Percentiles rank a stretch among this genome's conserved stretches.
phyloP scores from a whole-genome alignment of 2,888 invertebrate genomes.

The Rhogogaster chlorosoma region DNA sequence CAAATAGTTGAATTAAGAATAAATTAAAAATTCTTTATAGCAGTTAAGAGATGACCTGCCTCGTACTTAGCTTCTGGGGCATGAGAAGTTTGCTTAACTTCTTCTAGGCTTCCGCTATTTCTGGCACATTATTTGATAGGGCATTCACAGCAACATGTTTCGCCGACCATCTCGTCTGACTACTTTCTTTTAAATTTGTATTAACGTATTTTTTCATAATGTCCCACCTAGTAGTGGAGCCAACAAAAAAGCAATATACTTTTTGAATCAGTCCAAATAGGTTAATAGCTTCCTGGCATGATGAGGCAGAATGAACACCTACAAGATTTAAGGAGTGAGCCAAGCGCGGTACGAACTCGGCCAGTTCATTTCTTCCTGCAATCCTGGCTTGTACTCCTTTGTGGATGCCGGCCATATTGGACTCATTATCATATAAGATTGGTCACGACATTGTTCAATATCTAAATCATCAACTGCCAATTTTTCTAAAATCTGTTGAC shows the following conservation, averaged over 20 bases:
- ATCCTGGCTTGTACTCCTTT: no score
- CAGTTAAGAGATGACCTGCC: constrained; percentile 51
- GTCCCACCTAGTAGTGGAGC: constrained; percentile 42
- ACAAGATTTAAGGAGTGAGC: no score
- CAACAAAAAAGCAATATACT: constrained; percentile 47
- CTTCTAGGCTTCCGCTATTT: no score
- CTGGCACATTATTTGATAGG: no score
- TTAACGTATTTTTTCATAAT: constrained; percentile 38
- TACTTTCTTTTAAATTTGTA: neutral
- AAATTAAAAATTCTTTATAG: constrained; percentile 54
- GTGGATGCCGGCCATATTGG: no score
- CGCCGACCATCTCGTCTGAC: no score
- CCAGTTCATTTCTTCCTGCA: no score
- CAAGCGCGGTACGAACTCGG: no score
- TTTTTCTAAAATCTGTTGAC: constrained; percentile 54
- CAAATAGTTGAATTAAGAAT: constrained; percentile 6
- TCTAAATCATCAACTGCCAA: constrained; percentile 53
- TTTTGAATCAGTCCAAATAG: constrained; percentile 48
- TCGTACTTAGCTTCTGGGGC: constrained; percentile 52
- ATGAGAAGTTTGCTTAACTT: constrained; percentile 33
- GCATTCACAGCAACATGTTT: no score
- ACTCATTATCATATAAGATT: no score
- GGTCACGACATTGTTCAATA: constrained; percentile 17
- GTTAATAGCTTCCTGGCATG: neutral
- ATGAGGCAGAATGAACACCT: no score